A percentile compares a stretch with the other conserved stretches of the same genome.
These are phyloP conservation scores for Lophotis ruficrista DNA, from an alignment of 2,113 vertebrate genomes.

Conservation along the genomic window DNA sequence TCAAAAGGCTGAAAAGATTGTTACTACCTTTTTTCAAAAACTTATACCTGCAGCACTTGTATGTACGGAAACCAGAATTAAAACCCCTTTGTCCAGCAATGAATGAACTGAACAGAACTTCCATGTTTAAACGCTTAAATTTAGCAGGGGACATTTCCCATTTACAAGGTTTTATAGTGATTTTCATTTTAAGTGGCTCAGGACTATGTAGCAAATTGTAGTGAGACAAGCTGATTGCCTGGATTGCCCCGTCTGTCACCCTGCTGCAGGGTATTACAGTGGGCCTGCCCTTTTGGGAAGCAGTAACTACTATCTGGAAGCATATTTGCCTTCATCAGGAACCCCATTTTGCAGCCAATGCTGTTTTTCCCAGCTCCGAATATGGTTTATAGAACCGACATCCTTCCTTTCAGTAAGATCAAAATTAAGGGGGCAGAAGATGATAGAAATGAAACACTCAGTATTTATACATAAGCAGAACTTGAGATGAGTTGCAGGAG, in stretches of 20 bases:
- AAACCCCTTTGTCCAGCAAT: background rate
- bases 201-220: background rate
- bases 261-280: background rate
- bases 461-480: background rate
- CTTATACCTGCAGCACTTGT: background rate
- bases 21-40: background rate
- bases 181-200: background rate
- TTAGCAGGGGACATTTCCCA: background rate
- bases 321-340: background rate
- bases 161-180: rapidly evolving
- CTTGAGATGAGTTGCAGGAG: background rate
- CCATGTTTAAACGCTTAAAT: background rate
- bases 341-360: background rate
- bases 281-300: background rate
- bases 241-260: background rate
- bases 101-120: background rate
- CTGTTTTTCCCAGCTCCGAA: background rate
- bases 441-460: background rate
- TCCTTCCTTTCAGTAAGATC: background rate
- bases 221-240: background rate
- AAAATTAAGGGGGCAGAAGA: background rate
- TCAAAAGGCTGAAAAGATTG: background rate
- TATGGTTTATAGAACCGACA: background rate
- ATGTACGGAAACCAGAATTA: background rate
- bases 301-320: background rate